A percentile compares a stretch with the other conserved stretches of the same genome.
These are phyloP conservation scores for Spinibarbus caldwelli DNA, from an alignment of 2,797 vertebrate species.

Conservation along the genomic window DNA sequence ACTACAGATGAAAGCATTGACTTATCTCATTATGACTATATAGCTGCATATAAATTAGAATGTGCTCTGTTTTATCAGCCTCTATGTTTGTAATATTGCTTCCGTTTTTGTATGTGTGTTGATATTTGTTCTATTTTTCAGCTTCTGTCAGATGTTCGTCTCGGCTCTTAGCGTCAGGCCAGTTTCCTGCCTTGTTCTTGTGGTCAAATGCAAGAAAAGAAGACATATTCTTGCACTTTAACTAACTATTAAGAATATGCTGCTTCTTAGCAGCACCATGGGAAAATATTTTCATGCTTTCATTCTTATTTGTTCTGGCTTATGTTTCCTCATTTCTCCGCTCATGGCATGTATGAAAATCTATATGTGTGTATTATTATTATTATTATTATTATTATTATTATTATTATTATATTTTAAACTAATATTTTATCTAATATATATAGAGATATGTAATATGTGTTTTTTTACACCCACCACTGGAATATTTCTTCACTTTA, in stretches of 20 bases:
- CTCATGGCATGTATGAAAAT: slow-evolving; percentile 45
- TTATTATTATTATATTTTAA: neutral
- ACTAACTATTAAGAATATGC: neutral
- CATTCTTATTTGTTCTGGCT: slow-evolving; percentile 56
- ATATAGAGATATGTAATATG: neutral
- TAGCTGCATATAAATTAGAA: neutral
- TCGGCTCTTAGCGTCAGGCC: neutral
- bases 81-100: neutral
- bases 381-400: no score
- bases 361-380: neutral
- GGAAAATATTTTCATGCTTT: slow-evolving; percentile 64
- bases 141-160: slow-evolving; percentile 30
- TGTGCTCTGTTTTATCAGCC: slow-evolving; percentile 4
- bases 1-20: neutral
- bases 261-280: slow-evolving; percentile 65
- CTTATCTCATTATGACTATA: neutral
- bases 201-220: neutral
- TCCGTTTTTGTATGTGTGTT: slow-evolving; percentile 6
- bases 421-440: neutral
- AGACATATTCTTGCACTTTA: neutral
- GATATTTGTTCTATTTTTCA: slow-evolving; percentile 36
- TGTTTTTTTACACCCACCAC: neutral
- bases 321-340: slow-evolving; percentile 52
- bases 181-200: neutral
- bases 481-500: neutral